Base-by-base conservation (phyloP, 2,888 invertebrate genomes). In the Chrysolina haemoptera region DNA sequence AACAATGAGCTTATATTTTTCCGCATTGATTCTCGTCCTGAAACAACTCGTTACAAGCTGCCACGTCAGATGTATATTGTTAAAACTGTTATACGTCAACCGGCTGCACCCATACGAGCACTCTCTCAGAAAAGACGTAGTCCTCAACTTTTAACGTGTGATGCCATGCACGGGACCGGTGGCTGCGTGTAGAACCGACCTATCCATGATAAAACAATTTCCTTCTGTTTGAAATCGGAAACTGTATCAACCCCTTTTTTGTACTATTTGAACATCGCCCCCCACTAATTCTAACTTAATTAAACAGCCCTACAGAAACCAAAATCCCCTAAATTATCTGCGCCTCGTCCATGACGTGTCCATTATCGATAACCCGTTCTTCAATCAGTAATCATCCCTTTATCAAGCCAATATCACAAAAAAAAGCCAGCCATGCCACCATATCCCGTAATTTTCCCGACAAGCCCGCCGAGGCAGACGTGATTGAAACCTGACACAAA, bases 401-500 rank as follows among this genome's bases (percentile, higher is more conserved):
- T n/a, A 59, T 59, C 59, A 59, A 27, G 22, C 59, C 59, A 14
- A 59, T 27, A 59, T 59, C 22, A n/a, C n/a, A 4, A 27, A 59
- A 59, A 59, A 59, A 59, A 12, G 4, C 16, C 53, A 8, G 9
- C 27, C 59, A 14, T 1, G 22, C 27, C 22, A 27, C n/a, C 12
- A 27, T n/a, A 59, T 27, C 27, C 9, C 27, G 27, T 27, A 59
- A 59, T 59, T 27, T 53, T 59, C 14, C n/a, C n/a, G 27, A 59
- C 59, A 27, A 18, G 53, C 18, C 18, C 10, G 18, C 53, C 53
- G 59, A 59, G 59, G 59, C 27, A 22, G 59, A 59, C 59, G 27
- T 67, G 67, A 67, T 53, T 40, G 67, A 50, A 27, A 67, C 53
- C 53, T 40, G 53, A 35, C 53, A 67, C 67, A 53, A 40, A 67